Conservation (phyloP, 2,113 vertebrate genomes). For the Phoenicopterus ruber region DNA sequence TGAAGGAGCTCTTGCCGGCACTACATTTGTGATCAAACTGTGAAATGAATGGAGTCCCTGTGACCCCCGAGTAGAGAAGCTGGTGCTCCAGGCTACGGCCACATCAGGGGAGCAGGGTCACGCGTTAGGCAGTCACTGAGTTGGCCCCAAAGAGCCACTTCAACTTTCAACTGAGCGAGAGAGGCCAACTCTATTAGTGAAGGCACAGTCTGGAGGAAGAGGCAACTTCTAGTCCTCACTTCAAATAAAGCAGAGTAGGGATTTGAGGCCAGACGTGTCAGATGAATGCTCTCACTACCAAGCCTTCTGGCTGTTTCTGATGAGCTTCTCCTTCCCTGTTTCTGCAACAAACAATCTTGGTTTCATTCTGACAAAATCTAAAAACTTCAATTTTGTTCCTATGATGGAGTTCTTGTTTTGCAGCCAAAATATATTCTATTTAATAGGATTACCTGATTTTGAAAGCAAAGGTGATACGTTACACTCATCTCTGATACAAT, state of each 20-base stretch:
- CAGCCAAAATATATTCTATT: not conserved
- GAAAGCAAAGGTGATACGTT: not conserved
- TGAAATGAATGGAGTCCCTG: not conserved
- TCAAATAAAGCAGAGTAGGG: not conserved
- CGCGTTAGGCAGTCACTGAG: not conserved
- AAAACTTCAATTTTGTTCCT: not conserved
- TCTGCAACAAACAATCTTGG: not conserved
- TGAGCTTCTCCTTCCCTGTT: not conserved
- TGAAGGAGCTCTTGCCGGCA: not conserved
- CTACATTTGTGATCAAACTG: not conserved
- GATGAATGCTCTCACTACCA: not conserved
- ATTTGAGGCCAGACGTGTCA: not conserved
- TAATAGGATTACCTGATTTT: not conserved
- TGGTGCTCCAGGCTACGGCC: not conserved
- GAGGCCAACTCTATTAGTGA: not conserved
- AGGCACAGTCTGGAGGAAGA: not conserved
- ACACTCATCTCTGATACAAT: not conserved
- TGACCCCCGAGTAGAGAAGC: not conserved
- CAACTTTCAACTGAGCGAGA: not conserved
- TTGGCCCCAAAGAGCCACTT: not conserved
- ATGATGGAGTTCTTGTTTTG: not conserved
- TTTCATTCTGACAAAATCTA: not conserved
- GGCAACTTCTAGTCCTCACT: not conserved
- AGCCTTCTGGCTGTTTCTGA: not conserved
- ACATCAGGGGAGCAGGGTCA: not conserved